Base-by-base conservation (phyloP, 2,797 vertebrate species). In the Synanceia verrucosa region DNA sequence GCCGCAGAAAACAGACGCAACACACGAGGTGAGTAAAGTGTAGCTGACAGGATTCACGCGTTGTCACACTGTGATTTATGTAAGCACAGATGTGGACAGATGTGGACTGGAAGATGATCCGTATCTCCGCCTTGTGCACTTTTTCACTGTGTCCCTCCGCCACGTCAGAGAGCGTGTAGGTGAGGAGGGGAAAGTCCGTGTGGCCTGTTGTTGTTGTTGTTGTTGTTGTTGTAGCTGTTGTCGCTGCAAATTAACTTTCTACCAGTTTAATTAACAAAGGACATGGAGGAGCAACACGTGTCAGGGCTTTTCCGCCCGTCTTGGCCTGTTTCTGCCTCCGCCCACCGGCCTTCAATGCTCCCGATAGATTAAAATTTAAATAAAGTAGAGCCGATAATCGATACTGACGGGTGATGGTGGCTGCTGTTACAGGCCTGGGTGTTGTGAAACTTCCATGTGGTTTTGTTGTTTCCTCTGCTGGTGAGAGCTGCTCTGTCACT, bases 231-330 rank as follows among this genome's bases (percentile, higher is more conserved):
- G n/a, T n/a, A n/a, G n/a, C n/a, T n/a, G n/a, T 34, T 66, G 58
- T 39, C 67, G 66, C 36, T 59, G n/a, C 71, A 83, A n/a, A 69
- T 81, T 80, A 85, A 2, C 9, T 29, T 51, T n/a, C 5, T 34
- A 21, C 7, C 72, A 41, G 66, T 84, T 87, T 91, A 86, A 88
- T 90, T 73, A 89, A 93, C 92, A 92, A 93, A 91, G 84, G 82
- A 72, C 53, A 81, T 83, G 72, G 82, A 82, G 76, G 82, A 66
- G 73, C 83, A 93, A 90, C 93, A 94, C 93, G 93, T 94, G 93
- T 91, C 86, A 58, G 70, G n/a, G n/a, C 39, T 37, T 83, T 37
- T 60, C 79, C 66, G 65, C 39, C 13, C 33, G 60, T 21, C 56
- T 65, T 24, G 71, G 59, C 79, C 79, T 69, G 70, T 64, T 51